Base-by-base conservation (phyloP, 2,113 vertebrate genomes). In the Brachyhypopomus occidentalis region DNA sequence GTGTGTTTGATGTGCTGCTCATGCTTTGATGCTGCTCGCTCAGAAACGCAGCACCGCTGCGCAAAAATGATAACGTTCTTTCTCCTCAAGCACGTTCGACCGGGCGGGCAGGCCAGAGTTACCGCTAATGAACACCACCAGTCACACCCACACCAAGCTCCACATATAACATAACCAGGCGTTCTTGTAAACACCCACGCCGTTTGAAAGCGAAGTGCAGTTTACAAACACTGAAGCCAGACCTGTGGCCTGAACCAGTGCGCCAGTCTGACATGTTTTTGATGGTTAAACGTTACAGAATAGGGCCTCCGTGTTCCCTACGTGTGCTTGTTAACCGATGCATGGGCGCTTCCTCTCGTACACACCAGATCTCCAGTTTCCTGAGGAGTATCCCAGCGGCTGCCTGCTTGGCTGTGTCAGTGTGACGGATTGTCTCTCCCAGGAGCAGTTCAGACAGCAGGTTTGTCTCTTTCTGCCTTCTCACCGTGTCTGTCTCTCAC, bases 371-470 rank as follows among this genome's bases (percentile, higher is more conserved):
- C 87, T 94, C 84, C 93, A 89, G 80, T 98, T 99, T 90, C 97
- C 97, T 14, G 91, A 84, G 0, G 95, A 97, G 74, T 98, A 98
- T 90, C 97, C 97, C 72, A 96, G 95, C 4, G 94, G 95, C 75
- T 99, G 97, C 89, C 92, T 99, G 84, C 87, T 99, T 38, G 98
- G 97, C 82, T 97, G 95, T 3, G 94, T 98, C 88, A 93, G 96
- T 0, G 27, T 98, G 88, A 92, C 77, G 0, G 97, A 99, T 81
- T 99, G 97, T 79, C 93, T 98, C 45, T 94, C 95, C 0, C 96
- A 97, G 85, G 95, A 97, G 74, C 95, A 99, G 80, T 99, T 97
- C 87, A 93, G 88, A 55, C 93, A 97, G 79, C 95, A 99, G 95
- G 97, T 98, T 70, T 92, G 95, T 92, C 25, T 73, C 72, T 36